Conservation (phyloP, 2,888 invertebrate species). For the Ophion ellenae region DNA sequence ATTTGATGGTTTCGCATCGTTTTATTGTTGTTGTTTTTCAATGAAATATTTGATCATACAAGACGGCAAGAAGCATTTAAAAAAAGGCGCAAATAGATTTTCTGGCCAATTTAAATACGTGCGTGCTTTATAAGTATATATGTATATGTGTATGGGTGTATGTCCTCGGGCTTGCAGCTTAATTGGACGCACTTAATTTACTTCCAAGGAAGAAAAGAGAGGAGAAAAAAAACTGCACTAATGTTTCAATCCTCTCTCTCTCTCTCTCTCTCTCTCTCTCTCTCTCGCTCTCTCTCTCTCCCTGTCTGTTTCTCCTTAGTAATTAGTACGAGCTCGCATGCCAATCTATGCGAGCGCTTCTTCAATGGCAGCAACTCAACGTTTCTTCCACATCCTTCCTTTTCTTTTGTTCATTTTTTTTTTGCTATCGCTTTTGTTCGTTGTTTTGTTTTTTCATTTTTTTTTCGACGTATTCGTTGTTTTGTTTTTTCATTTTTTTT, state of each 20-base stretch:
- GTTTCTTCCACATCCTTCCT: slow-evolving; percentile 50
- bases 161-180: slow-evolving; percentile 72
- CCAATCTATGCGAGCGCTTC: slow-evolving; percentile 69
- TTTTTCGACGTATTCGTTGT: slow-evolving; percentile 64
- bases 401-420: slow-evolving; percentile 45
- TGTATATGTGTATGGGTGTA: not conserved
- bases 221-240: slow-evolving; percentile 47
- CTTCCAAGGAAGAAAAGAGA: slow-evolving; percentile 65
- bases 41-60: too few species aligned
- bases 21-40: not conserved
- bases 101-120: slow-evolving; percentile 78
- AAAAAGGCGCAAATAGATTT: slow-evolving; percentile 47
- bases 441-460: slow-evolving; percentile 67
- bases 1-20: not conserved
- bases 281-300: slow-evolving; percentile 30
- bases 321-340: slow-evolving; percentile 80
- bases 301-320: slow-evolving; percentile 66
- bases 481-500: slow-evolving; percentile 57
- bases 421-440: slow-evolving; percentile 48
- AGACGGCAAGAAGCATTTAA: not conserved
- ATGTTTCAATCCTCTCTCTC: slow-evolving; percentile 56
- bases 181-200: slow-evolving; percentile 82
- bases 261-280: slow-evolving; percentile 44
- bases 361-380: slow-evolving; percentile 36
- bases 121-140: slow-evolving; percentile 5